Evolutionary conservation across 1,140 invertebrate species (phyloP), one percentile per base, ranked within the genome.

Genomic region (Scaptodrosophila lebanonensis): DNA sequence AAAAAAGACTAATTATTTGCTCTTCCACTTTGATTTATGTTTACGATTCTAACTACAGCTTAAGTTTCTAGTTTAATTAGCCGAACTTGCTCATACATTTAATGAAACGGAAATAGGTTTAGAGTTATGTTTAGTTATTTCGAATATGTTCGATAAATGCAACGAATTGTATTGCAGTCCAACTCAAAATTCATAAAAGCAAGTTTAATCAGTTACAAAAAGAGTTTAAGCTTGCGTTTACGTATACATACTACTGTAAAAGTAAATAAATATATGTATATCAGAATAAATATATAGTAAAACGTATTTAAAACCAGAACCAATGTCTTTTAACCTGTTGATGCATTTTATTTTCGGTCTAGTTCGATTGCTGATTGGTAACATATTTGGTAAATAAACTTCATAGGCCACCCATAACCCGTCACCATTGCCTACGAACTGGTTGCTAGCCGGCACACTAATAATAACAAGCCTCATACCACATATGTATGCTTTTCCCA

Each of bases 1-100:
- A 27, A 35, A 71, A 73, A 73, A 73, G 75, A 79, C 75, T 79
- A 73, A 77, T 79, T 79, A 79, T 69, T 77, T 69, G 75, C 75
- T 79, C 68, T 82, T 79, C 73, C 73, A 82, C 61, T 82, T 68
- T 42, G 65, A 49, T 32, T 52, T 50, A 50, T 9, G 38, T 7
- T 49, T 76, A 71, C 40, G 51, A 49, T 79, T 66, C 47, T 64
- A 67, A 64, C 35, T 42, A 12, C 64, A 60, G 17, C 36, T 15
- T 64, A 54, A 62, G 75, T 59, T 73, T 17, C 35, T 65, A 79
- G 75, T 69, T 66, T 79, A 82, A 79, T 72, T 79, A 79, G 73
- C 75, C 73, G 52, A 72, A 72, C 75, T 79, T 79, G 73, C 73
- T 79, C 73, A 79, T 77, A 77, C 47, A 65, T 27, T 25, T 25